Percentiles rank a stretch among this genome's conserved stretches.
Conservation (phyloP, 2,888 invertebrate species). For the Dolichopus griseipennis region DNA sequence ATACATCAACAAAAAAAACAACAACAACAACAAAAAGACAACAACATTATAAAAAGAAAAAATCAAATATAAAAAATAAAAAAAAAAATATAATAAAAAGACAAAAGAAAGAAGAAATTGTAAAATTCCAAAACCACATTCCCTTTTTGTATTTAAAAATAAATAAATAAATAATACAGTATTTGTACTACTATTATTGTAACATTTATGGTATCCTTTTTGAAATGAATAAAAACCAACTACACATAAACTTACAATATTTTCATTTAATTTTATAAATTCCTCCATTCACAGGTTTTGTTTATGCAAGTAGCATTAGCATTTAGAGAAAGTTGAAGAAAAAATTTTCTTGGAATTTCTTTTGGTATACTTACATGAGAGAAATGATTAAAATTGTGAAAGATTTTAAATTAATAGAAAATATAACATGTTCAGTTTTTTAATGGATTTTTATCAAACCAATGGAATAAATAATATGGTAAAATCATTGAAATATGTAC, state of each 20-base stretch:
- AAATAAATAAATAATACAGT: neutral
- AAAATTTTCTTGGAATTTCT: too few relatives aligned
- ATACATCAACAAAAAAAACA: neutral
- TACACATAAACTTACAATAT: neutral
- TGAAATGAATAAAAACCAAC: neutral
- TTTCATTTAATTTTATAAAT: neutral
- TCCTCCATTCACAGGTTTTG: too few relatives aligned
- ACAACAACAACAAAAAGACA: neutral
- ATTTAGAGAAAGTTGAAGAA: too few relatives aligned
- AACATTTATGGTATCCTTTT: neutral
- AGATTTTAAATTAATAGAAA: too few relatives aligned
- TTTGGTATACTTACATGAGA: too few relatives aligned
- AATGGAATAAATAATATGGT: too few relatives aligned
- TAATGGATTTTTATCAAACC: too few relatives aligned
- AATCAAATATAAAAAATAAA: neutral
- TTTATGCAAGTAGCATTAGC: too few relatives aligned
- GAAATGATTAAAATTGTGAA: too few relatives aligned
- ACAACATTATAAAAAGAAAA: neutral
- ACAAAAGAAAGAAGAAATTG: neutral
- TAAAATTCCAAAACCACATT: slow-evolving; percentile 1
- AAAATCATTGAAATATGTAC: too few relatives aligned
- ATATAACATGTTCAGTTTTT: too few relatives aligned
- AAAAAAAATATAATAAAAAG: neutral
- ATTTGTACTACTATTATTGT: neutral
- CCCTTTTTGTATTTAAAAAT: slow-evolving; percentile 1